A percentile compares a stretch with the other conserved stretches of the same genome.
These are phyloP conservation scores for Platyrinchus mystaceus DNA, from an alignment of 2,797 vertebrate genomes.

Conservation along the genomic window DNA sequence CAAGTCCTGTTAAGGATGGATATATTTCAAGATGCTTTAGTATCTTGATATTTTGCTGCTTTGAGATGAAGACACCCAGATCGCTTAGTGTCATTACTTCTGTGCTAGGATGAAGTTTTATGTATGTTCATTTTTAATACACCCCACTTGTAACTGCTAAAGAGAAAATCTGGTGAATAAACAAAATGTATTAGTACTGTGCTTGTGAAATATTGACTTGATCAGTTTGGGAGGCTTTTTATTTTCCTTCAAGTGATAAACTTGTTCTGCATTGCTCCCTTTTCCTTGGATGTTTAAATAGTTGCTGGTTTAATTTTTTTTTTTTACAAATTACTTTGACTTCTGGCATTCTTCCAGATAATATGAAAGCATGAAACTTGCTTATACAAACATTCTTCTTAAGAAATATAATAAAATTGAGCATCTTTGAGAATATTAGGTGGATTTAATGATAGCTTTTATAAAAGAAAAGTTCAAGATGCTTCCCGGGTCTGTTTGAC, in stretches of 20 bases:
- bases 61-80: neutral
- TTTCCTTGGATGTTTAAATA: neutral
- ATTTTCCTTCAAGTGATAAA: neutral
- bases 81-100: neutral
- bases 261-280: neutral
- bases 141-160: neutral
- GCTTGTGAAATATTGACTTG: neutral
- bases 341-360: neutral
- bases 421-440: neutral
- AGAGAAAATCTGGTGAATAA: neutral
- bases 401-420: neutral
- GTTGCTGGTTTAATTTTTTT: neutral
- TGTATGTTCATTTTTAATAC: neutral
- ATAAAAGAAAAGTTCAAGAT: neutral
- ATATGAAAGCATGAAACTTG: neutral
- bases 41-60: neutral
- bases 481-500: rapidly evolving
- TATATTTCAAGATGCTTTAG: neutral
- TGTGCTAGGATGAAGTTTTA: neutral
- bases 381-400: neutral
- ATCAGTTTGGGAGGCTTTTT: neutral
- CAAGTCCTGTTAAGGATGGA: neutral
- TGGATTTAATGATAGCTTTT: neutral
- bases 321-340: neutral
- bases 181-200: neutral